These are phyloP conservation scores for Delichon dasypus DNA, from an alignment of 2,797 vertebrate species.

Conservation along the genomic window DNA sequence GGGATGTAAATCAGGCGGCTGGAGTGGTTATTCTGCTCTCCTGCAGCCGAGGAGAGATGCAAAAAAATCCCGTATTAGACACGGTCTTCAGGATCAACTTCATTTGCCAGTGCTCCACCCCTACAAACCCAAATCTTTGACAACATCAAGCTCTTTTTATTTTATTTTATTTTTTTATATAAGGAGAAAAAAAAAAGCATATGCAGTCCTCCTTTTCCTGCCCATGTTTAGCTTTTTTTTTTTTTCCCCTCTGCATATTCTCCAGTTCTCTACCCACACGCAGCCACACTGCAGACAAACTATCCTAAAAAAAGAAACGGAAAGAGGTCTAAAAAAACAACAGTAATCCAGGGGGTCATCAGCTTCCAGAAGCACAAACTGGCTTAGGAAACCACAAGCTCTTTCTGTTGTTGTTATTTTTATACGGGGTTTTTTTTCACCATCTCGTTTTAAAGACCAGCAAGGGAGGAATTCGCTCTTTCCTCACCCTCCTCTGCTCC, in stretches of 20 bases:
- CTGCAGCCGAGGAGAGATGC: rapidly evolving
- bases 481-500: background rate
- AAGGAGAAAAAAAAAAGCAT: background rate
- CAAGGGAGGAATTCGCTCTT: background rate
- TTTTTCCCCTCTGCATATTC: background rate
- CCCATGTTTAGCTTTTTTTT: conserved; percentile 9
- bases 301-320: background rate
- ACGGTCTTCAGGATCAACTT: background rate
- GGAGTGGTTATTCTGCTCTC: background rate
- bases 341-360: conserved; percentile 12
- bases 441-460: background rate
- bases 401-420: conserved; percentile 11
- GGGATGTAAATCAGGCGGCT: background rate
- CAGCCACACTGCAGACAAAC: background rate
- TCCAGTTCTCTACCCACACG: background rate
- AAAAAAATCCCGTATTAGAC: background rate
- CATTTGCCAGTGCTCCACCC: background rate
- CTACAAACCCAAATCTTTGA: background rate
- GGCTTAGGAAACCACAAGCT: background rate
- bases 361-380: conserved; percentile 34
- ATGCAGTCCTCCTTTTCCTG: conserved; percentile 15
- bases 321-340: conserved; percentile 9
- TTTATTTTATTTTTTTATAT: background rate
- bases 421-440: background rate
- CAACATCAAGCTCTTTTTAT: background rate